Evolutionary conservation across 2,113 vertebrate genomes (phyloP).

Genomic region (Ciconia boyciana): DNA sequence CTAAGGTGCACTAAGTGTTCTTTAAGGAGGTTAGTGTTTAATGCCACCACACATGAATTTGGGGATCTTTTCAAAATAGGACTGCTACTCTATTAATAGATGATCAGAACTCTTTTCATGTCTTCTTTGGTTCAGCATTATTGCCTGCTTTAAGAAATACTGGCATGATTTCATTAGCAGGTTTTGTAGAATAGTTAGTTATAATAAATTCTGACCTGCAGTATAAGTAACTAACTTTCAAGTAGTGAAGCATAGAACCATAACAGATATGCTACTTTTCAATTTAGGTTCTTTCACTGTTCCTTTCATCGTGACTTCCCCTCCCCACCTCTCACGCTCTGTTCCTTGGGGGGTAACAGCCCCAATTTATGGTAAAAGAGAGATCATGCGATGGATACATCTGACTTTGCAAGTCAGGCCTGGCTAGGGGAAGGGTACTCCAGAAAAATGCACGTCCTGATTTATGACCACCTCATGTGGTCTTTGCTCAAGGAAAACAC

Average conservation of each 20-base stretch:
- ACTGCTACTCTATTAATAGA: not conserved
- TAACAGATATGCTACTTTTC: not conserved
- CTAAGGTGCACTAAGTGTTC: not conserved
- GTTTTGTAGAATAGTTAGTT: not conserved
- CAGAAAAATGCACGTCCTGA: not conserved
- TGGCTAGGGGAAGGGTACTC: not conserved
- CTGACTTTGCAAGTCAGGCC: not conserved
- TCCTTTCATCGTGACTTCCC: not conserved
- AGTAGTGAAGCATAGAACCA: not conserved
- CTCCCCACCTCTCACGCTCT: not conserved
- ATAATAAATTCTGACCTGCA: not conserved
- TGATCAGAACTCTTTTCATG: slow-evolving; percentile 5
- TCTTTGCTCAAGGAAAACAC: not conserved
- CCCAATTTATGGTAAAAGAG: accelerated
- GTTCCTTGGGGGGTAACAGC: not conserved
- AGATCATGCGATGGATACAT: not conserved
- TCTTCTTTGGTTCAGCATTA: not conserved
- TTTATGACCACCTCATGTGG: accelerated
- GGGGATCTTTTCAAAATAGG: slow-evolving; percentile 36
- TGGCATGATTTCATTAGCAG: not conserved
- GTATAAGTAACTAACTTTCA: not conserved
- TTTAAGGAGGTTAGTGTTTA: slow-evolving; percentile 31
- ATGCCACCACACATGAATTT: not conserved
- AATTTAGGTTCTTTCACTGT: not conserved
- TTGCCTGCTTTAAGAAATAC: not conserved